phyloP scores from a whole-genome alignment of 1,140 invertebrate species.

The Zaprionus gabonicus region DNA sequence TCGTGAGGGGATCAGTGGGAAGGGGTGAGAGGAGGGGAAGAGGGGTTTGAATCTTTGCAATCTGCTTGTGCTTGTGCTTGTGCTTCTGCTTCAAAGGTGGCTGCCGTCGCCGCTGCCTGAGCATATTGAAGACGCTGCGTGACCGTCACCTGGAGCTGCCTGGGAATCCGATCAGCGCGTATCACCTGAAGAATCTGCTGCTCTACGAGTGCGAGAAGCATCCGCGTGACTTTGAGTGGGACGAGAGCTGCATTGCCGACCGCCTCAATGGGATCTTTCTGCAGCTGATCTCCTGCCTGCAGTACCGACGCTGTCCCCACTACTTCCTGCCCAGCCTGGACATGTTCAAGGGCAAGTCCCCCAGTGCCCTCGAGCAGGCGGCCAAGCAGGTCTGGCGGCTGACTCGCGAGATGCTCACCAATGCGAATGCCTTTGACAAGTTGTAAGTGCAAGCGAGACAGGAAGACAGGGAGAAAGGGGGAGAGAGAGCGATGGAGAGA shows the following conservation, averaged over 20 bases:
- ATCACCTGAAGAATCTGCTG: slow-evolving; percentile 95
- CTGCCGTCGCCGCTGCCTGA: slow-evolving; percentile 92
- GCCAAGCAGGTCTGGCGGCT: slow-evolving; percentile 96
- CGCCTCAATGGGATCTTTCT: slow-evolving; percentile 96
- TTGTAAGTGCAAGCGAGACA: slow-evolving; percentile 86
- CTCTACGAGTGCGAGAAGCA: slow-evolving; percentile 98
- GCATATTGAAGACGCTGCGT: slow-evolving; percentile 94
- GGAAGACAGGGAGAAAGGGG: background rate
- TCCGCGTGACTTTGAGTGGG: slow-evolving; percentile 95
- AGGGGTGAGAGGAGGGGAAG: no score
- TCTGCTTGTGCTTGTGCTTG: background rate
- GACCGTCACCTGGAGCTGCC: slow-evolving; percentile 95
- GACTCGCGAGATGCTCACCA: slow-evolving; percentile 95
- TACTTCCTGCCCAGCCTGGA: slow-evolving; percentile 95
- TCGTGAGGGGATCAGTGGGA: background rate
- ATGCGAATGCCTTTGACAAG: slow-evolving; percentile 95
- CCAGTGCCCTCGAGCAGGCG: slow-evolving; percentile 93
- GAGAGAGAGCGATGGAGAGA: slow-evolving; percentile 59
- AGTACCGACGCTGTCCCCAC: slow-evolving; percentile 96
- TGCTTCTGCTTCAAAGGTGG: slow-evolving; percentile 84
- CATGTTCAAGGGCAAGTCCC: slow-evolving; percentile 94
- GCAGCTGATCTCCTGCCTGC: slow-evolving; percentile 96
- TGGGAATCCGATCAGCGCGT: slow-evolving; percentile 93
- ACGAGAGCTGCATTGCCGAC: slow-evolving; percentile 94
- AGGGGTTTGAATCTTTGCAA: background rate